A percentile compares a stretch with the other conserved stretches of the same genome.
Evolutionary conservation across 2,797 vertebrate genomes (phyloP).

Genomic region (Pseudomugil gertrudae): DNA sequence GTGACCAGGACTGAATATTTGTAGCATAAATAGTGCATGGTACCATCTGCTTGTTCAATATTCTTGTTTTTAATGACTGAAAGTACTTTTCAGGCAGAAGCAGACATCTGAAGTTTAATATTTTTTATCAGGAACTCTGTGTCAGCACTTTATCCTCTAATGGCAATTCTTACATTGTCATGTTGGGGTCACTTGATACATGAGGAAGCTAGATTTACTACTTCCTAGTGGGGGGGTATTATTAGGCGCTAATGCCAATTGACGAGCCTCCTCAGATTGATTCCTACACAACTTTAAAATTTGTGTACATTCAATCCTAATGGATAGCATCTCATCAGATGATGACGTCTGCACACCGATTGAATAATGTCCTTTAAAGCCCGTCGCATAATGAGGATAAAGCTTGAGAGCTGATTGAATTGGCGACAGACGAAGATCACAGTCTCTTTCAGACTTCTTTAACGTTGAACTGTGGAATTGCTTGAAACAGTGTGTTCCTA

Average conservation of each 20-base stretch:
- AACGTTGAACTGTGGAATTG: constrained; percentile 46
- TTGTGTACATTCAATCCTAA: constrained; percentile 1
- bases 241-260: not conserved
- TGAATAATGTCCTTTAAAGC: constrained; percentile 3
- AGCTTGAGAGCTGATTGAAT: constrained; percentile 14
- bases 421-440: constrained; percentile 6
- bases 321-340: constrained; percentile 1
- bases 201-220: not conserved
- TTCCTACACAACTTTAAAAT: constrained; percentile 19
- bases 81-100: constrained; percentile 26
- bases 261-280: not conserved
- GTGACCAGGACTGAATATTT: not conserved
- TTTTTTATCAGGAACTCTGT: constrained; percentile 38
- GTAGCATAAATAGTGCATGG: not conserved
- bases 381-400: constrained; percentile 2
- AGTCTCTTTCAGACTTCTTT: constrained; percentile 20
- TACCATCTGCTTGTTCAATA: not conserved
- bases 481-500: constrained; percentile 63
- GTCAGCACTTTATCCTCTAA: constrained; percentile 43
- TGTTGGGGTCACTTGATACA: constrained; percentile 9
- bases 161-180: constrained; percentile 16
- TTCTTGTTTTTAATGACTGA: not conserved
- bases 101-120: constrained; percentile 19
- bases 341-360: constrained; percentile 6
- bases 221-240: not conserved